These are phyloP conservation scores for Hyaena hyaena DNA, from an alignment of 2,113 vertebrate genomes.

Conservation along the genomic window DNA sequence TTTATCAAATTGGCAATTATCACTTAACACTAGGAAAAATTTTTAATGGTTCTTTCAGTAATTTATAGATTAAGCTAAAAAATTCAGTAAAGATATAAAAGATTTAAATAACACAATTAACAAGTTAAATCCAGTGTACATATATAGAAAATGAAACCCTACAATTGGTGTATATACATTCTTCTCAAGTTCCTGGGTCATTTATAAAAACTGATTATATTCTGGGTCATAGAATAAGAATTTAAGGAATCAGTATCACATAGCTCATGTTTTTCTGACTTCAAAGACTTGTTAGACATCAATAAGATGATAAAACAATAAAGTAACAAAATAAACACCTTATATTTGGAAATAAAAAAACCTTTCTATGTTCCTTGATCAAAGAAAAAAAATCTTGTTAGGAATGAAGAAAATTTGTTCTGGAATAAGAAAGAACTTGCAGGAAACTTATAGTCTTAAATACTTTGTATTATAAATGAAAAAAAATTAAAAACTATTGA, in stretches of 20 bases:
- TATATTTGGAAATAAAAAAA: not conserved
- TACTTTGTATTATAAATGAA: not conserved
- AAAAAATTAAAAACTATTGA: not conserved
- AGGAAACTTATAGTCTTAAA: not conserved
- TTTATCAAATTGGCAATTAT: not conserved
- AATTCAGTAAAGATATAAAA: not conserved
- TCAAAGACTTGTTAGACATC: not conserved
- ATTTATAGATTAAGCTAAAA: not conserved
- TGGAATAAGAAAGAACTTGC: not conserved
- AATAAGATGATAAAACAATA: not conserved
- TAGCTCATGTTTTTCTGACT: not conserved
- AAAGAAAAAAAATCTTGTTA: slow-evolving; percentile 18
- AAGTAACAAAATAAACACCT: not conserved
- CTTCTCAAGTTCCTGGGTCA: not conserved
- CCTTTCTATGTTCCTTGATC: not conserved
- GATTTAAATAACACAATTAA: not conserved
- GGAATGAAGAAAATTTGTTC: not conserved
- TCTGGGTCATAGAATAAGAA: not conserved
- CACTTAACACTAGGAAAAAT: not conserved
- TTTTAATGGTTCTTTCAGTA: not conserved
- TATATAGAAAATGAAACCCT: not conserved
- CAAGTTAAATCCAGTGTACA: not conserved
- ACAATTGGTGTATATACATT: not conserved
- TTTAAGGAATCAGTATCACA: not conserved
- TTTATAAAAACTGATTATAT: slow-evolving; percentile 15